Percentiles rank a stretch among this genome's conserved stretches.
These are phyloP conservation scores for Nematostella vectensis DNA, from an alignment of 92 coral and sea anemone genomes.

Conservation along the genomic window DNA sequence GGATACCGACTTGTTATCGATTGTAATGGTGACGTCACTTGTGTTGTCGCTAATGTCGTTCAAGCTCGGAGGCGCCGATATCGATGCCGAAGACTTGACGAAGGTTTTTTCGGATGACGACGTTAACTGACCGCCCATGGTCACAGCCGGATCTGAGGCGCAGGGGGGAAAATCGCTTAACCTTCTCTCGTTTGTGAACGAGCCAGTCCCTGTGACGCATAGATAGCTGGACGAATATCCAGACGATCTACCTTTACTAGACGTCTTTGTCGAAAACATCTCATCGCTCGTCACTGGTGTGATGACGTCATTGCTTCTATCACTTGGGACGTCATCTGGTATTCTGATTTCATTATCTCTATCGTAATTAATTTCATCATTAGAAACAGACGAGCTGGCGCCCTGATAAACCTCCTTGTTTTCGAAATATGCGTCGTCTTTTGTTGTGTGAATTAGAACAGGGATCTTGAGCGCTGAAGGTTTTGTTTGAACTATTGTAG, in stretches of 20 bases:
- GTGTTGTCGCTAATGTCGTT: slow-evolving; percentile 1
- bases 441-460: neutral
- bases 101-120: neutral
- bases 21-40: neutral
- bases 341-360: neutral
- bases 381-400: no score
- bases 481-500: neutral
- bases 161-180: neutral
- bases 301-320: neutral
- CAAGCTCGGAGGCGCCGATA: slow-evolving; percentile 1
- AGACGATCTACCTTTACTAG: neutral
- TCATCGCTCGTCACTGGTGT: neutral
- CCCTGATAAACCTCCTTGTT: neutral
- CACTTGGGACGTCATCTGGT: neutral
- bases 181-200: neutral
- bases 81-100: neutral
- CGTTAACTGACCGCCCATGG: neutral
- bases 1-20: neutral
- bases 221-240: neutral
- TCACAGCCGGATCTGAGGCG: neutral
- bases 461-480: neutral
- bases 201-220: neutral
- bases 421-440: neutral
- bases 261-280: neutral
- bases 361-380: no score